Conservation (phyloP, 2,888 invertebrate genomes). For the Tetheella fluctuosa region DNA sequence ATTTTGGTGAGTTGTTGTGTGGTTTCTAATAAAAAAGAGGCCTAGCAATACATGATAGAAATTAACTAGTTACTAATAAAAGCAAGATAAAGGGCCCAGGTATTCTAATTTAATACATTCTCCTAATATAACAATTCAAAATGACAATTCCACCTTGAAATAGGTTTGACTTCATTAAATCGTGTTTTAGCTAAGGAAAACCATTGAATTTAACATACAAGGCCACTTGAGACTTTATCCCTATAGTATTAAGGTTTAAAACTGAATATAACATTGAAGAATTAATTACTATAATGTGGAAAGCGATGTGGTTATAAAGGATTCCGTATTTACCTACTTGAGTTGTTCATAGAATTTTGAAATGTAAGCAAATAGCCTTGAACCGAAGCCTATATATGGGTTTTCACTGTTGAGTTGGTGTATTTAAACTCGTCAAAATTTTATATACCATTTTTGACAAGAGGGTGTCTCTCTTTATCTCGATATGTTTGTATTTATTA, state of each 20-base stretch:
- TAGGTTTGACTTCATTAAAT: slow-evolving; percentile 5
- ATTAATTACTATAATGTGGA: slow-evolving; percentile 1
- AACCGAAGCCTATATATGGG: neutral
- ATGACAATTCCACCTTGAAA: neutral
- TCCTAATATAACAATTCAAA: neutral
- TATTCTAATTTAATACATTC: neutral
- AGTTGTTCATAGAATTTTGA: neutral
- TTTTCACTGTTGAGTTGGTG: neutral
- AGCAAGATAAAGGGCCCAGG: neutral
- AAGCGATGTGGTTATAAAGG: neutral
- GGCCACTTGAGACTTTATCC: neutral
- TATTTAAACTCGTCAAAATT: no score
- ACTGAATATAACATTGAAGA: neutral
- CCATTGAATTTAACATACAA: neutral
- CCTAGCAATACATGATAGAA: neutral
- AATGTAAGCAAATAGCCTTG: neutral
- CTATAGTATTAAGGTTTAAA: neutral
- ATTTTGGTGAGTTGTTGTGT: no score
- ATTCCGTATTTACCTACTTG: neutral
- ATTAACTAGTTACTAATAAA: neutral
- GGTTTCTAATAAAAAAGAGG: no score
- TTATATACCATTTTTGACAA: no score
- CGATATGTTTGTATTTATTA: no score
- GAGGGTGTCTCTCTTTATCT: no score
- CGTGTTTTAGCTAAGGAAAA: neutral